Evolutionary conservation across 30 jellyfish, hydroid and myxozoan genomes (phyloP), one percentile per base, ranked within the genome.

Genomic region (Turritopsis dohrnii): DNA sequence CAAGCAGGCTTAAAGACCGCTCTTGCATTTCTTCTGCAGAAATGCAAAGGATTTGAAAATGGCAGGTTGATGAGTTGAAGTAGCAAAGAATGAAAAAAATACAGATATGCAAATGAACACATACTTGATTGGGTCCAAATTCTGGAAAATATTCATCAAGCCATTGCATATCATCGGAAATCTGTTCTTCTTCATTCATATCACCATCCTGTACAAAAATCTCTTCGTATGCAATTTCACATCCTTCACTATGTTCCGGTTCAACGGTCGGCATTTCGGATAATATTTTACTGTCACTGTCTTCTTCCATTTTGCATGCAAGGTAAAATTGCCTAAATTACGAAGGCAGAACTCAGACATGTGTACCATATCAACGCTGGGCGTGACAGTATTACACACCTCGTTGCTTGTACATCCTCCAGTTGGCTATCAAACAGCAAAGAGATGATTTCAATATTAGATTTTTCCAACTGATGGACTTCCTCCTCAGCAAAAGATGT

Each of bases 361-460:
- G n/a, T n/a, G n/a, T n/a, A n/a, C n/a, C n/a, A n/a, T n/a, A n/a
- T n/a, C n/a, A n/a, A n/a, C n/a, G n/a, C n/a, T n/a, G n/a, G n/a
- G n/a, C n/a, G n/a, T n/a, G n/a, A n/a, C n/a, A n/a, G n/a, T n/a
- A n/a, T 0, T 19, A 27, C 22, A 0, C 77, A 69, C 77, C 77
- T 69, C 19, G 77, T 69, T 0, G 28, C 77, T 27, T 0, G 28
- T 0, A 69, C 77, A 69, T 69, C 77, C 19, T 77, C 77, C 54
- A 89, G 80, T 82, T 89, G 90, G 52, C 71, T 83, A 3, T 84
- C 74, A 65, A 90, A 84, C 66, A 90, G 81, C 29, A 65, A 81
- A 3, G 91, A 69, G 91, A 90, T 90, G 75, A 85, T 79, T 79
- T 79, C 95, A 30, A 90, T 88, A 71, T 86, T 90, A 29, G 79